Evolutionary conservation across 2,113 vertebrate species (phyloP).

Genomic region (Varanus komodoensis): DNA sequence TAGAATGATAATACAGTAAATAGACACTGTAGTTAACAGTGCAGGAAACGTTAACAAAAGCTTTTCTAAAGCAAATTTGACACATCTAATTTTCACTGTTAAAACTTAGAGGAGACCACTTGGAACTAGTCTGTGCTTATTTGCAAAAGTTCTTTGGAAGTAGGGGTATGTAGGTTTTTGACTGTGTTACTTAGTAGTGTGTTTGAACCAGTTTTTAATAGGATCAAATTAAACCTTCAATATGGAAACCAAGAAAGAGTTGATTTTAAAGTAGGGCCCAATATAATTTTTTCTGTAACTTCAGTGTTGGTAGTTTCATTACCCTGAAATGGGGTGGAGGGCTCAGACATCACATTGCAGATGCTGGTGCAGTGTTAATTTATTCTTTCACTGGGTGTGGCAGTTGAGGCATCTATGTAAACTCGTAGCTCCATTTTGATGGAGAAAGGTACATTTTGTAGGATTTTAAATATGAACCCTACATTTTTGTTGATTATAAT

Average conservation of each 20-base stretch:
- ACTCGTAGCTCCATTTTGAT: too few relatives aligned
- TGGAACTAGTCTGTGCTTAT: not conserved
- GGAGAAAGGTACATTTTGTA: too few relatives aligned
- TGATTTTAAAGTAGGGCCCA: not conserved
- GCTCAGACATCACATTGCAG: not conserved
- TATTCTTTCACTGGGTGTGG: not conserved
- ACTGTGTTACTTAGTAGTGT: not conserved
- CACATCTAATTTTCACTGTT: not conserved
- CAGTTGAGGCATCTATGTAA: too few relatives aligned
- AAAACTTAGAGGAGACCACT: not conserved
- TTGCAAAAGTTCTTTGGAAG: not conserved
- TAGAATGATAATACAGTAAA: not conserved
- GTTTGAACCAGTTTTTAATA: not conserved
- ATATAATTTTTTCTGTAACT: not conserved
- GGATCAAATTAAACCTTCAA: not conserved
- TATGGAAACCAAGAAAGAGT: not conserved
- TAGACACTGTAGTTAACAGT: not conserved
- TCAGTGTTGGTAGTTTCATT: too few relatives aligned
- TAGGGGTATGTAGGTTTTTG: not conserved
- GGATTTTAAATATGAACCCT: too few relatives aligned
- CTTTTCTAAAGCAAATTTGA: not conserved
- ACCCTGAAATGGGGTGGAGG: not conserved
- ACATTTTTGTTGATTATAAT: too few relatives aligned
- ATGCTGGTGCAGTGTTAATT: not conserved
- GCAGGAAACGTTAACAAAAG: not conserved